Base-by-base conservation (phyloP, 2,797 vertebrate species). In the Graptemys geographica region DNA sequence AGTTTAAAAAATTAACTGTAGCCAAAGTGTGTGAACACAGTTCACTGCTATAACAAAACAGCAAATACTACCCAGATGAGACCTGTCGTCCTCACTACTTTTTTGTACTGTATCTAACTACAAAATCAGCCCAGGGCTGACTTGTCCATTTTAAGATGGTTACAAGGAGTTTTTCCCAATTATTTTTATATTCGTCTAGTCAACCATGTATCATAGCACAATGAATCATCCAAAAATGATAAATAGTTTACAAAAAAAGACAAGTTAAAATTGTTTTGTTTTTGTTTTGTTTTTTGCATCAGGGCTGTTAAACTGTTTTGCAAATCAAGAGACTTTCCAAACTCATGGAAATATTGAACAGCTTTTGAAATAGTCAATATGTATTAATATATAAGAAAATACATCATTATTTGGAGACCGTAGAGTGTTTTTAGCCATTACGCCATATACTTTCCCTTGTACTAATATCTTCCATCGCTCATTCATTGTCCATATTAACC, bases 11-110 rank as follows among this genome's bases (percentile, higher is more conserved):
- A 88, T 69, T 86, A 8, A 57, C 81, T 49, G 53, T 37, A 62
- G 41, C 18, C 16, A 44, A 56, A 87, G 53, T 5, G 76, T 52
- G 31, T 57, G 72, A 4, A 2, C 85, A 28, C 37, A 92, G 44
- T 78, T 94, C 89, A 84, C 78, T 81, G 65, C 6, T 89, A 87
- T 79, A 89, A 83, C 88, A 92, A 80, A 80, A 27, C 81, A 89
- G 81, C 25, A 74, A 80, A 91, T 88, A n/a, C 84, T 83, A 79
- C n/a, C 85, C 33, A 84, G 51, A 55, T 21, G 65, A 87, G 56
- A 62, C 55, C 95, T 79, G 65, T 89, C 8, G 65, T 90, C 80
- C 57, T 92, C 74, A 55, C 80, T 80, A 0, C 2, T 53, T 91
- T 89, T 89, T 91, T 91, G 47, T 83, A 28, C 37, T 74, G 15